These are phyloP conservation scores for Labeo calbasu DNA, from an alignment of 2,797 vertebrate genomes.

Conservation along the genomic window DNA sequence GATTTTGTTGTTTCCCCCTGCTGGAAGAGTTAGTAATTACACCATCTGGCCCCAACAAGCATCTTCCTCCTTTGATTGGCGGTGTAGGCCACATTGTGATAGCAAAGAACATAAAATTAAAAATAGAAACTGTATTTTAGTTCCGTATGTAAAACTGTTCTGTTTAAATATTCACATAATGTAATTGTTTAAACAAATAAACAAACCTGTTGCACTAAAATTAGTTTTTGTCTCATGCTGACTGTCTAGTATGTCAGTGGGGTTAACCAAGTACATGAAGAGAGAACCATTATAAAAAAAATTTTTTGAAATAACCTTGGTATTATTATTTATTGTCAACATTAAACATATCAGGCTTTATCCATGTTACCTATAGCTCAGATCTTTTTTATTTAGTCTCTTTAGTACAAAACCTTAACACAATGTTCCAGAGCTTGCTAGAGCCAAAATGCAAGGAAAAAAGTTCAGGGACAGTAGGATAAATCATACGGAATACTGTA, in stretches of 20 bases:
- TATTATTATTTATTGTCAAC: slow-evolving; percentile 33
- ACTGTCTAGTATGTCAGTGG: background rate
- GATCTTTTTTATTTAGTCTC: slow-evolving; percentile 43
- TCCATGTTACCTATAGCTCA: slow-evolving; percentile 36
- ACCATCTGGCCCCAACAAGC: too few species aligned
- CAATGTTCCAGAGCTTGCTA: slow-evolving; percentile 12
- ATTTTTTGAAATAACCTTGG: background rate
- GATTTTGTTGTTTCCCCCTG: too few species aligned
- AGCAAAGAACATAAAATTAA: too few species aligned
- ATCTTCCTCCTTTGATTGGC: too few species aligned
- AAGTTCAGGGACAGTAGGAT: slow-evolving; percentile 29
- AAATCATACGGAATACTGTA: background rate
- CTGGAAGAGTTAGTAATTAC: too few species aligned
- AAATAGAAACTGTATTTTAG: too few species aligned
- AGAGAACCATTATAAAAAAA: slow-evolving; percentile 7
- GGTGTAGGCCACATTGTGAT: too few species aligned
- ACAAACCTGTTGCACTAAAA: too few species aligned
- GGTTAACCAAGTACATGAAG: background rate
- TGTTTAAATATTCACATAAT: too few species aligned
- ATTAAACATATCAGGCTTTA: slow-evolving; percentile 30
- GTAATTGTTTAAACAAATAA: too few species aligned
- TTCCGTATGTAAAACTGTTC: too few species aligned
- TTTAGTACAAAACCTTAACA: slow-evolving; percentile 8
- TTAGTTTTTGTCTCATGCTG: background rate
- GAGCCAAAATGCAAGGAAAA: slow-evolving; percentile 1